Evolutionary conservation across 2,113 vertebrate genomes (phyloP).

Genomic region (Tricholaema leucomelas): DNA sequence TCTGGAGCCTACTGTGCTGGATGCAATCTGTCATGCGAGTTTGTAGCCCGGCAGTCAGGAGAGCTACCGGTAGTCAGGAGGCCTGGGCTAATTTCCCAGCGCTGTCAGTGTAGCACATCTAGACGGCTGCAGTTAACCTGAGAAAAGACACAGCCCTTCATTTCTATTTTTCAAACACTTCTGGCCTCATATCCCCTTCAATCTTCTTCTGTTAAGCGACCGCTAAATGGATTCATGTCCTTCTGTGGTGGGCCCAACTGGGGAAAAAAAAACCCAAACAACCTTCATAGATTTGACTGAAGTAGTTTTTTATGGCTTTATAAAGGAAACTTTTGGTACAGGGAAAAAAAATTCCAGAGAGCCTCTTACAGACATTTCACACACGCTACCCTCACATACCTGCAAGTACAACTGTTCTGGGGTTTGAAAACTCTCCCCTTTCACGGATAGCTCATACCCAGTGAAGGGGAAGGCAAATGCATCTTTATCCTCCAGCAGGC

Average conservation of each 20-base stretch:
- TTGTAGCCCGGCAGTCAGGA: conserved; percentile 30
- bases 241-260: background rate
- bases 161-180: background rate
- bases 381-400: background rate
- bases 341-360: background rate
- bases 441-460: background rate
- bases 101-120: background rate
- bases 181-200: background rate
- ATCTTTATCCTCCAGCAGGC: background rate
- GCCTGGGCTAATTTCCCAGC: conserved; percentile 41
- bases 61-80: conserved; percentile 42
- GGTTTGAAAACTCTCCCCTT: background rate
- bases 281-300: background rate
- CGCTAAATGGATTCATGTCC: background rate
- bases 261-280: background rate
- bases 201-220: background rate
- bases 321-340: background rate
- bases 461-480: background rate
- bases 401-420: background rate
- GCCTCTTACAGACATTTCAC: background rate
- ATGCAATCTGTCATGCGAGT: conserved; percentile 58
- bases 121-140: background rate
- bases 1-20: conserved; percentile 64
- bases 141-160: background rate
- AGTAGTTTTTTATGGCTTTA: background rate